A percentile compares a stretch with the other conserved stretches of the same genome.
These are phyloP conservation scores for Lumbricus terrestris DNA, from an alignment of 2,888 invertebrate genomes.

Conservation along the genomic window DNA sequence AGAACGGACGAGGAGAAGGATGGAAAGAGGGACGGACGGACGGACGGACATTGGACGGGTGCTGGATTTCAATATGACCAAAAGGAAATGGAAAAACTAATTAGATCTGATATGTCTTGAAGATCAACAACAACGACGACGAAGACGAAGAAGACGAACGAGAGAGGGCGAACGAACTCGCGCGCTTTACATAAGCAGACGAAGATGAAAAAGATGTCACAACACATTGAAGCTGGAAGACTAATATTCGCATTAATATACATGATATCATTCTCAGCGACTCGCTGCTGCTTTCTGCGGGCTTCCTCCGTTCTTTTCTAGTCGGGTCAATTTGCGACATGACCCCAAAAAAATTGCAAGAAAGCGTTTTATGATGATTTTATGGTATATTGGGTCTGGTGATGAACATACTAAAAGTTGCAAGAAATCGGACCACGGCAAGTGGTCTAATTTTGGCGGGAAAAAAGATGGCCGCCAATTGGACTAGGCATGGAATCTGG, in stretches of 20 bases:
- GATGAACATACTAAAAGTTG: no score
- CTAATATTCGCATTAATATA: not conserved
- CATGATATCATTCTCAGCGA: not conserved
- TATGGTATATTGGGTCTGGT: no score
- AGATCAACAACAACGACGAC: not conserved
- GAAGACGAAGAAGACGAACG: not conserved
- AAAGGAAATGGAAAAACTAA: slow-evolving; percentile 3
- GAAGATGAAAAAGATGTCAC: slow-evolving; percentile 3
- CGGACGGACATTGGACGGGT: not conserved
- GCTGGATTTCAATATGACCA: slow-evolving; percentile 3
- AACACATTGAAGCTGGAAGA: slow-evolving; percentile 3
- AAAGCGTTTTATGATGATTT: no score
- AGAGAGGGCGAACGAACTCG: not conserved
- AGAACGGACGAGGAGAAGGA: not conserved
- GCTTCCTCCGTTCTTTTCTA: not conserved
- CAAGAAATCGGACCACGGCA: no score
- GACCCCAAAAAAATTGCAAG: no score
- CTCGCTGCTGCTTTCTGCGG: not conserved
- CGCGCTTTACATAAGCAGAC: not conserved
- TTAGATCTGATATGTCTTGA: not conserved
- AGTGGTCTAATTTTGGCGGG: no score
- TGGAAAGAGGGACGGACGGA: not conserved
- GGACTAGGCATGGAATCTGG: no score
- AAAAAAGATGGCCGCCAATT: no score
- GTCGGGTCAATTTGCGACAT: no score